Conservation (phyloP, 2,797 vertebrate genomes). For the Pseudochirops cupreus region DNA sequence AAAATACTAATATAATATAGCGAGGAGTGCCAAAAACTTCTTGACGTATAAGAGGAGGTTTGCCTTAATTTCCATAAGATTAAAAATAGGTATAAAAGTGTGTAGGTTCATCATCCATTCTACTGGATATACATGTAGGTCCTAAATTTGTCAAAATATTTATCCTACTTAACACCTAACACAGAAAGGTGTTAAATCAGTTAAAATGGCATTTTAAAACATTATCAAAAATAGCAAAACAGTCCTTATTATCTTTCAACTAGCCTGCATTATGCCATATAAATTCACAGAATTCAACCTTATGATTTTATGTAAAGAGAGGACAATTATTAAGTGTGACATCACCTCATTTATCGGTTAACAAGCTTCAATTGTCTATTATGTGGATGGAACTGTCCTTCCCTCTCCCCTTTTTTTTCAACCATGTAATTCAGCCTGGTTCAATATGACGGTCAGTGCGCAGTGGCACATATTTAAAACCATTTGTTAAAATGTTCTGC, state of each 20-base stretch:
- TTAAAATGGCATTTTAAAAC: neutral
- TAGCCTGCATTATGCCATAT: neutral
- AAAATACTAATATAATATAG: neutral
- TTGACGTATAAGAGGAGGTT: neutral
- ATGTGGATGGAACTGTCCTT: neutral
- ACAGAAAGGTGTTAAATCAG: neutral
- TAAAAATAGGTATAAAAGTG: neutral
- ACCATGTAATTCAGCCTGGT: neutral
- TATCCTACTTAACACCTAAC: neutral
- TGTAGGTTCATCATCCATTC: neutral
- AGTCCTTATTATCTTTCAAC: neutral
- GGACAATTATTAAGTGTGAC: neutral
- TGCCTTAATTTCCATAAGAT: neutral
- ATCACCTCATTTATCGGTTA: neutral
- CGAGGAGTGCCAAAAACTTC: neutral
- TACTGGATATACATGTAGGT: neutral
- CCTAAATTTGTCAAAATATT: neutral
- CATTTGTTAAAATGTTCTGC: neutral
- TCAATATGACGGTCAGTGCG: neutral
- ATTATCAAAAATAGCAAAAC: neutral
- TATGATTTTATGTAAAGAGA: neutral
- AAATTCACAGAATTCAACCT: neutral
- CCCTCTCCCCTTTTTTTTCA: neutral
- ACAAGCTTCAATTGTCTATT: neutral
- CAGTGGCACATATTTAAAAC: neutral